phyloP scores from a whole-genome alignment of 2,113 vertebrate genomes.

The Grantiella picta region DNA sequence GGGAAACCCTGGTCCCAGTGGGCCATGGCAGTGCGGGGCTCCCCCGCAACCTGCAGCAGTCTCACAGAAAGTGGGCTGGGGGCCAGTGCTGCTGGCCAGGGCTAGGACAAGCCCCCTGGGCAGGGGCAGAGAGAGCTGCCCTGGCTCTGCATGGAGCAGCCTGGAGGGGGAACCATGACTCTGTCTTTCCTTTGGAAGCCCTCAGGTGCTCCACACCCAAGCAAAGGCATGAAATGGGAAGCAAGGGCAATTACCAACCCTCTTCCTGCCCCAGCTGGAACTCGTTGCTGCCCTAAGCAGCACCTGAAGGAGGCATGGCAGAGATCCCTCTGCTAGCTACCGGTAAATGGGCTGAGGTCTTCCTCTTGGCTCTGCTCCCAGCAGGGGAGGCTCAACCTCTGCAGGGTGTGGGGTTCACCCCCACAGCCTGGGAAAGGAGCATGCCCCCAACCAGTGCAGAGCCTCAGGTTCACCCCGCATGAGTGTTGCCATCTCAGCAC shows the following conservation, averaged over 20 bases:
- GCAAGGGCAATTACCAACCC: background rate
- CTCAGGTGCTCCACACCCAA: background rate
- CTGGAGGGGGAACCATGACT: background rate
- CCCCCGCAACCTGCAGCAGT: fast-evolving
- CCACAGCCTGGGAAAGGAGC: background rate
- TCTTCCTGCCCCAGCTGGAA: background rate
- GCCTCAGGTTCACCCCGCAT: fast-evolving
- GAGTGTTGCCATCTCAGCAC: fast-evolving
- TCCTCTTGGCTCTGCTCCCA: fast-evolving
- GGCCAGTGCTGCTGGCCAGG: background rate
- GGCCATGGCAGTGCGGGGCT: fast-evolving
- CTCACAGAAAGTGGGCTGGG: fast-evolving
- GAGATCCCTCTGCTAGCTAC: background rate
- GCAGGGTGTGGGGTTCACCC: background rate
- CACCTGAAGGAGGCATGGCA: background rate
- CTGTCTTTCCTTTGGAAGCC: background rate
- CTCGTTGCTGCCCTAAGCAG: background rate
- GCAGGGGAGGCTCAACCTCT: background rate
- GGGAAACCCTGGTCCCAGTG: background rate
- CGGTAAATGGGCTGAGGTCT: fast-evolving
- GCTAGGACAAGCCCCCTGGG: background rate
- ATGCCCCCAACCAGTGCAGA: background rate
- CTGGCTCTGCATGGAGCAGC: background rate
- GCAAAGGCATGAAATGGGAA: background rate
- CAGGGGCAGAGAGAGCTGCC: background rate